Base-by-base conservation (phyloP, 2,797 vertebrate species). In the Sparus aurata region DNA sequence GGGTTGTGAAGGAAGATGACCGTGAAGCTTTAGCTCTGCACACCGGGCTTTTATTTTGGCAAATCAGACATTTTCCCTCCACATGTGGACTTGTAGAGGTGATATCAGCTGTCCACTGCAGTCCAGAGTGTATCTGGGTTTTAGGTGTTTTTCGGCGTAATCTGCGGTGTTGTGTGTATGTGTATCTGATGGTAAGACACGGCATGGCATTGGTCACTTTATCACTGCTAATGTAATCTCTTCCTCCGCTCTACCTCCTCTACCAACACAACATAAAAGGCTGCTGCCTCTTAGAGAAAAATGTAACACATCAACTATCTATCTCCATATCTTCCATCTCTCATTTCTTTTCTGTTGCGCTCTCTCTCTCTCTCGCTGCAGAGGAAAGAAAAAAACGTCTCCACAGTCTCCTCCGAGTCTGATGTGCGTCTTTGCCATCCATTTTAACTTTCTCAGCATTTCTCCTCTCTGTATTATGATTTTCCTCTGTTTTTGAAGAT, bases 401-500 rank as follows among this genome's bases (percentile, higher is more conserved):
- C 65, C 73, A 38, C 38, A 22, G 68, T 80, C 41, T 49, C 25
- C 61, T 65, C 68, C 16, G 43, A 85, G 61, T 88, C 75, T 77
- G 63, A 86, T 77, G 49, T 58, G 60, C 22, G 49, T 65, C 45
- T 67, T 67, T 54, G 49, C 30, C 53, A 80, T 75, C 64, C 75
- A 72, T 82, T 89, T 86, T 73, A 68, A 83, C 80, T 84, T 86
- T 80, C 81, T 87, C 87, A 88, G 75, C 88, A 73, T 89, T 89
- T 91, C 80, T 66, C 57, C 58, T 62, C 57, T 66, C 69, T 53
- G n/a, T 64, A 45, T 88, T 89, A 79, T 63, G 85, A 80, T 85
- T 77, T 83, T 86, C 79, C 59, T 91, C 80, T 89, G 84, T 94
- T 93, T 93, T 87, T 89, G 82, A 90, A 93, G 90, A 93, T 91